Percentiles rank a stretch among this genome's conserved stretches.
Evolutionary conservation across 2,113 vertebrate species (phyloP).

Genomic region (Poeciliopsis retropinna): DNA sequence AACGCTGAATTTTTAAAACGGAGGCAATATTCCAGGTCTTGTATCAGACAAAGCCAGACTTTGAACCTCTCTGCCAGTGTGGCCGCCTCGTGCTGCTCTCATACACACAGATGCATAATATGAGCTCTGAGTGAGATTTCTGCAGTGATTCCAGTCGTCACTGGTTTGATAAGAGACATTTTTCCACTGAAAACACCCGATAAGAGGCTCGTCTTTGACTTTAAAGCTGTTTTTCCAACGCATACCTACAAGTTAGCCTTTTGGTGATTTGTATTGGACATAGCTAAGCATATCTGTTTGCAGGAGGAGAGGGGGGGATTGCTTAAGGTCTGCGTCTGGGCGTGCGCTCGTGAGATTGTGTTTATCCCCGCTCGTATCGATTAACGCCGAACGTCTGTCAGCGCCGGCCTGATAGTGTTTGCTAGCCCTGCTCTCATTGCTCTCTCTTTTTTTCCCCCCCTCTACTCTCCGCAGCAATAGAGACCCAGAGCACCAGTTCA

Average conservation of each 20-base stretch:
- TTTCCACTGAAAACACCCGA: conserved; percentile 27
- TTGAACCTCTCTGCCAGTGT: conserved; percentile 38
- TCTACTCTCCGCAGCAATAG: conserved; percentile 84
- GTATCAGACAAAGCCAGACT: conserved; percentile 39
- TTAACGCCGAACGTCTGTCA: conserved; percentile 44
- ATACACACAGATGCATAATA: conserved; percentile 13
- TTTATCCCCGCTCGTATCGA: conserved; percentile 47
- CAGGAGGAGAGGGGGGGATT: not conserved
- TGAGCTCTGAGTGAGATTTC: conserved; percentile 27
- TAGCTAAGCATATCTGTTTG: conserved; percentile 16
- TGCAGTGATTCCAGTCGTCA: conserved; percentile 16
- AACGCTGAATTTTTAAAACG: conserved; percentile 13
- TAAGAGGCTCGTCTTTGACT: conserved; percentile 15
- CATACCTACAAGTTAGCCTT: not conserved
- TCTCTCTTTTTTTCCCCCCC: not conserved
- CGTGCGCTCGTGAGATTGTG: conserved; percentile 14
- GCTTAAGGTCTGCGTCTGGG: conserved; percentile 18
- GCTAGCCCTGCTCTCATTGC: conserved; percentile 36
- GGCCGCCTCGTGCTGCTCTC: conserved; percentile 18
- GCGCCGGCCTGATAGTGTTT: conserved; percentile 32
- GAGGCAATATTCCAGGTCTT: conserved; percentile 32
- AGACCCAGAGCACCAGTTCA: conserved; percentile 97
- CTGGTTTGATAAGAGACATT: conserved; percentile 32
- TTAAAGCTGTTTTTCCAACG: not conserved
- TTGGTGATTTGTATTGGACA: conserved; percentile 29